Conservation (phyloP, 2,888 invertebrate species). For the Peribatodes rhomboidaria region DNA sequence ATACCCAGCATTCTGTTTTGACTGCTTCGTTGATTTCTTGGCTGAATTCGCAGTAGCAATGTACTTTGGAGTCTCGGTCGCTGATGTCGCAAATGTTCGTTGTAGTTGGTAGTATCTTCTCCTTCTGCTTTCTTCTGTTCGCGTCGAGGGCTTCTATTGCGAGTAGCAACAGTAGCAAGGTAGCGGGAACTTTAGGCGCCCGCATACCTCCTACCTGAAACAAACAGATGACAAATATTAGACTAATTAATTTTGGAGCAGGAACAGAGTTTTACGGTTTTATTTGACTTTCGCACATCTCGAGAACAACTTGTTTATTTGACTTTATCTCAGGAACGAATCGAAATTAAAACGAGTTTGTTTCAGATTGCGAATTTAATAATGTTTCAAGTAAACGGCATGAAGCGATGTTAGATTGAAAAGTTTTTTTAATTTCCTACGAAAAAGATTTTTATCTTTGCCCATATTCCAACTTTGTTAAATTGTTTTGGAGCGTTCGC, state of each 20-base stretch:
- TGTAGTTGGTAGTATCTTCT: slow-evolving; percentile 66
- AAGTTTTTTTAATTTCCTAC: slow-evolving; percentile 13
- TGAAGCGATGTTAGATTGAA: slow-evolving; percentile 9
- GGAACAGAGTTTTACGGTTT: slow-evolving; percentile 34
- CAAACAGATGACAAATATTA: slow-evolving; percentile 55
- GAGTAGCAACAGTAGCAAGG: slow-evolving; percentile 82
- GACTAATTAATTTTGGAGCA: slow-evolving; percentile 36
- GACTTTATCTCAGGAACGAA: slow-evolving; percentile 26
- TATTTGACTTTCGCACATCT: slow-evolving; percentile 42
- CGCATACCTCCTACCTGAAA: slow-evolving; percentile 84
- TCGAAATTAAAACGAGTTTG: slow-evolving; percentile 34
- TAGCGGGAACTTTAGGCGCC: slow-evolving; percentile 81
- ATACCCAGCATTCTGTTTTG: slow-evolving; percentile 92
- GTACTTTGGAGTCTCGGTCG: slow-evolving; percentile 85
- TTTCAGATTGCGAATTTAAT: slow-evolving; percentile 22
- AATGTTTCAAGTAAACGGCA: background rate
- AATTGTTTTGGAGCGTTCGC: background rate
- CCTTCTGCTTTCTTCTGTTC: slow-evolving; percentile 79
- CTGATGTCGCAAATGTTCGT: slow-evolving; percentile 87
- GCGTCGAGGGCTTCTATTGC: slow-evolving; percentile 81
- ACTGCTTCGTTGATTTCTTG: slow-evolving; percentile 86
- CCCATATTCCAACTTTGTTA: background rate
- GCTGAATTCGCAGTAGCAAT: slow-evolving; percentile 89
- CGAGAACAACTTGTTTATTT: slow-evolving; percentile 34
- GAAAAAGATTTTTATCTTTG: background rate